A percentile compares a stretch with the other conserved stretches of the same genome.
These are phyloP conservation scores for Synanthedon tipuliformis DNA, from an alignment of 2,888 invertebrate species.

Conservation along the genomic window DNA sequence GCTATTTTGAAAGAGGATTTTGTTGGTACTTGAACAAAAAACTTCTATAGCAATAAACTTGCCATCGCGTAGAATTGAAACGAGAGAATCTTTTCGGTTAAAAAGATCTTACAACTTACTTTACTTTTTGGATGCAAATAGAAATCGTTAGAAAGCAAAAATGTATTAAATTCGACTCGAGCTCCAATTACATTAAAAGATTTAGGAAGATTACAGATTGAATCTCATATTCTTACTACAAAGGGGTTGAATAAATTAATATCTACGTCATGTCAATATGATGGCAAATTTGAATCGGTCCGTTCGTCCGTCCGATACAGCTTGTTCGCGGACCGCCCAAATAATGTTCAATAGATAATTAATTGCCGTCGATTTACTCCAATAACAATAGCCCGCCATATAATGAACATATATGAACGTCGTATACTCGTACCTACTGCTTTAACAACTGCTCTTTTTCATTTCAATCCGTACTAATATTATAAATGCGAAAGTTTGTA, in stretches of 20 bases:
- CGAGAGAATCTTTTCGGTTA: background rate
- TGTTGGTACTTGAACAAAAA: conserved; percentile 39
- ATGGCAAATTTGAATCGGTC: conserved; percentile 36
- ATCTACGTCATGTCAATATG: conserved; percentile 23
- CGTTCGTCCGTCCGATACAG: conserved; percentile 30
- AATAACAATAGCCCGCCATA: conserved; percentile 50
- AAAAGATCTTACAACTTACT: background rate
- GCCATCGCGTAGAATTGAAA: conserved; percentile 24
- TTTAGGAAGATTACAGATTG: background rate
- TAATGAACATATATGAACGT: conserved; percentile 28
- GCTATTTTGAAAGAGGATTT: conserved; percentile 46
- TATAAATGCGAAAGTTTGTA: too few species aligned
- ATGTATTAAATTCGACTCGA: too few species aligned
- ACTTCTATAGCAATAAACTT: conserved; percentile 59
- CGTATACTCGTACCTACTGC: background rate
- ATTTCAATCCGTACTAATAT: too few species aligned
- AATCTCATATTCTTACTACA: background rate
- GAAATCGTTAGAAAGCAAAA: background rate
- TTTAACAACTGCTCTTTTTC: background rate
- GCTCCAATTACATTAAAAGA: background rate
- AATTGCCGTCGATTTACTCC: conserved; percentile 52
- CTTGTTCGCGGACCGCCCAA: conserved; percentile 48
- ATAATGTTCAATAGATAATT: conserved; percentile 69
- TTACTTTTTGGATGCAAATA: background rate
- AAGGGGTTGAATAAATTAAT: conserved; percentile 3